These are phyloP conservation scores for Rostratula benghalensis DNA, from an alignment of 2,113 vertebrate species.

Conservation along the genomic window DNA sequence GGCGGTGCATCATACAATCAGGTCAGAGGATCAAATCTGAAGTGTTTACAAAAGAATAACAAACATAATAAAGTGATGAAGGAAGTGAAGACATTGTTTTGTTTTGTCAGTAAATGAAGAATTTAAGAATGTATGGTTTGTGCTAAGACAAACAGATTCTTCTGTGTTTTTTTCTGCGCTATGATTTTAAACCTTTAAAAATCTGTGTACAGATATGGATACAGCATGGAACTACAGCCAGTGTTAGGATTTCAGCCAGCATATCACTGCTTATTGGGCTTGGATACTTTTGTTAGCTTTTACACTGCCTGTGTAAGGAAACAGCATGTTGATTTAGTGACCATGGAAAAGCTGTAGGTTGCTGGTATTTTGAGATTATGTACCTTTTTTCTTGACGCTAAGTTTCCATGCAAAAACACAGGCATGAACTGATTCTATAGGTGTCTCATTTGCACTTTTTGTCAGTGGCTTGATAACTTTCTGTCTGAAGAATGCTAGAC, in stretches of 20 bases:
- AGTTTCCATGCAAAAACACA: neutral
- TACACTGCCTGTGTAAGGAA: neutral
- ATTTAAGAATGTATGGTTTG: neutral
- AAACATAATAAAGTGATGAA: neutral
- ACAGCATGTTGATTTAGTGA: neutral
- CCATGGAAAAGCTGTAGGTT: neutral
- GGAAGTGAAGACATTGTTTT: neutral
- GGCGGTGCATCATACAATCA: rapidly evolving
- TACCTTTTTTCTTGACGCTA: neutral
- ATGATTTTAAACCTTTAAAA: conserved; percentile 15
- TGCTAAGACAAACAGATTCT: conserved; percentile 20
- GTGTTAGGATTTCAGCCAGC: neutral
- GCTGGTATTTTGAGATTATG: neutral
- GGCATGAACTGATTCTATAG: neutral
- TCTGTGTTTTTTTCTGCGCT: neutral
- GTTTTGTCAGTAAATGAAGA: neutral
- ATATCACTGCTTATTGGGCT: neutral
- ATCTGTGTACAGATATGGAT: neutral
- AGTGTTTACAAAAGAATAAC: neutral
- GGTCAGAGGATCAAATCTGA: neutral
- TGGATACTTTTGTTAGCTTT: neutral
- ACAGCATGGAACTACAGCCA: neutral
- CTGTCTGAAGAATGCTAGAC: neutral
- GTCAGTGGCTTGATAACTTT: neutral
- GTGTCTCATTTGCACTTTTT: neutral